Conservation (phyloP, 2,113 vertebrate species). For the Pelmatolapia mariae region DNA sequence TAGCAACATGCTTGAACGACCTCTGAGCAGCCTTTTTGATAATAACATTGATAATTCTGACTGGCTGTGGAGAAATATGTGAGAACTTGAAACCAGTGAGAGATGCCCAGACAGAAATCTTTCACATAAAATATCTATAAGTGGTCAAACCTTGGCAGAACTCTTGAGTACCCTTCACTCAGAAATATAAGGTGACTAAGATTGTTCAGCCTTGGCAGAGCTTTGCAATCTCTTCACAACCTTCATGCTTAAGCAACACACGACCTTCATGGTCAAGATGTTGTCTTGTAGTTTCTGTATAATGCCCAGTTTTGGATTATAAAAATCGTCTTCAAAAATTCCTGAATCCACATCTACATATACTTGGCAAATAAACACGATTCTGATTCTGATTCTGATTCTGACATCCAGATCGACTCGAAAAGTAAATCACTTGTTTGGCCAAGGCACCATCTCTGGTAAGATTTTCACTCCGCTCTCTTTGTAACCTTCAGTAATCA, state of each 20-base stretch:
- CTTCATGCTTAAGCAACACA: background rate
- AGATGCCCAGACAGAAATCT: background rate
- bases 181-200: background rate
- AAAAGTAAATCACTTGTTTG: background rate
- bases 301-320: background rate
- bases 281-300: background rate
- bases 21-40: background rate
- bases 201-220: background rate
- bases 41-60: background rate
- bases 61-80: background rate
- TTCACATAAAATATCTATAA: background rate
- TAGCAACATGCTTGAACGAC: background rate
- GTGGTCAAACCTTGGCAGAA: background rate
- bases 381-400: no score
- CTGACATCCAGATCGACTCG: background rate
- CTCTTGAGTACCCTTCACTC: background rate
- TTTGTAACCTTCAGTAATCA: background rate
- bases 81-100: background rate
- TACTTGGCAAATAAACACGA: no score
- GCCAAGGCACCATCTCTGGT: background rate
- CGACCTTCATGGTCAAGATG: background rate
- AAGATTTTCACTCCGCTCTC: background rate
- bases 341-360: background rate
- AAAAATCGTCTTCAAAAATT: background rate
- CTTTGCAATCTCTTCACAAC: background rate